phyloP scores from a whole-genome alignment of 1,140 invertebrate genomes.

The Coelopa frigida region DNA sequence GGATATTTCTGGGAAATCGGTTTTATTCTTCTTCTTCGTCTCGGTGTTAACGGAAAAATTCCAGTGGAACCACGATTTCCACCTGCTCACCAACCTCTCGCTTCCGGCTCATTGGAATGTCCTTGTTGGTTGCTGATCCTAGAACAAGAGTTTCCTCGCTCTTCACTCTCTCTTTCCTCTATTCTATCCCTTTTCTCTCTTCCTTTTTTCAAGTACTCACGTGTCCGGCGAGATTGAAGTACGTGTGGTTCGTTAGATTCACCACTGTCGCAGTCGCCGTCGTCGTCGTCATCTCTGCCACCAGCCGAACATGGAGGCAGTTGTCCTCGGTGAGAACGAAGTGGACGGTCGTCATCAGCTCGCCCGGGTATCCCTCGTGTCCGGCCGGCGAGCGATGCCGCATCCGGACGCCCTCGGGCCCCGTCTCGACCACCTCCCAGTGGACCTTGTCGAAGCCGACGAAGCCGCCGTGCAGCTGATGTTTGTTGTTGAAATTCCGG shows the following conservation, averaged over 20 bases:
- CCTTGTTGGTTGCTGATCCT: no score
- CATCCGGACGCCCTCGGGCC: constrained; percentile 49
- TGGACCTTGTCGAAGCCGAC: constrained; percentile 80
- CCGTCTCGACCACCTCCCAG: constrained; percentile 46
- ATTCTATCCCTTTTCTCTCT: no score
- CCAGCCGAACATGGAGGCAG: constrained; percentile 63
- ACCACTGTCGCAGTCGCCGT: constrained; percentile 79
- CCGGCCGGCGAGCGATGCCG: constrained; percentile 66
- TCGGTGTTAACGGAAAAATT: no score
- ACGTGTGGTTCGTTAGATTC: constrained; percentile 88
- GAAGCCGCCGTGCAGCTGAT: constrained; percentile 81
- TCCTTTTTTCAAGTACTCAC: constrained; percentile 42
- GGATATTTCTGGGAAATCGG: no score
- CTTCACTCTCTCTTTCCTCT: no score
- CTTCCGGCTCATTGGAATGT: no score
- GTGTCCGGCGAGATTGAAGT: constrained; percentile 90
- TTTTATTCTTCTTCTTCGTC: no score
- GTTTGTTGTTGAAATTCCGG: constrained; percentile 60
- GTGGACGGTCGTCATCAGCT: constrained; percentile 56
- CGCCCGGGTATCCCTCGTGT: constrained; percentile 84
- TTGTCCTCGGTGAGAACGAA: constrained; percentile 69
- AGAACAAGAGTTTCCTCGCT: no score
- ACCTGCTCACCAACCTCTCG: no score
- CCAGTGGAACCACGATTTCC: no score
- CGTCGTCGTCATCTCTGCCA: constrained; percentile 63